Evolutionary conservation across 2,888 invertebrate species (phyloP).

Genomic region (Andrena haemorrhoa): DNA sequence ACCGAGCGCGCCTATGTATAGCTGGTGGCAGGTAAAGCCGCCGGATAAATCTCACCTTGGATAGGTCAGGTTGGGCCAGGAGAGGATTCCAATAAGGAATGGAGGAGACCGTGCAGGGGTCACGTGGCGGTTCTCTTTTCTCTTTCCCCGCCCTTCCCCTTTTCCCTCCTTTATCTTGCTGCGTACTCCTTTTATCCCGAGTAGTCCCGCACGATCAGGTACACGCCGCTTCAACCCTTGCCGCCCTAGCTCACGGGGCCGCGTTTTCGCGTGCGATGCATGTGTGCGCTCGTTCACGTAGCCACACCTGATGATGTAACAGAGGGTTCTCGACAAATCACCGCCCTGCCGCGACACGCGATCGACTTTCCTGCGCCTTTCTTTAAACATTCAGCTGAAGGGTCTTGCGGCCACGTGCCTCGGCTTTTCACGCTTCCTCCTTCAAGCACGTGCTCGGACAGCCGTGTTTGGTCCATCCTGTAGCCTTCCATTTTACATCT

Average conservation of each 20-base stretch:
- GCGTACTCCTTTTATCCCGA: constrained; percentile 52
- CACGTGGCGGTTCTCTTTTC: constrained; percentile 72
- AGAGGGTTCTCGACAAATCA: constrained; percentile 78
- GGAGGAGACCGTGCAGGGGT: constrained; percentile 72
- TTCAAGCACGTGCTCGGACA: constrained; percentile 11
- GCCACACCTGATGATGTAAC: constrained; percentile 24
- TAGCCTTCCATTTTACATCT: neutral
- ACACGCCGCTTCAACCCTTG: constrained; percentile 64
- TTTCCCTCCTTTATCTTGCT: constrained; percentile 36
- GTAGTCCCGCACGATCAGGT: constrained; percentile 59
- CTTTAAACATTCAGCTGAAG: constrained; percentile 71
- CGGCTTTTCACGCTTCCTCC: constrained; percentile 47
- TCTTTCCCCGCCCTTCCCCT: constrained; percentile 46
- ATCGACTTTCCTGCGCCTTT: constrained; percentile 78
- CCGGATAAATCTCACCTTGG: constrained; percentile 81
- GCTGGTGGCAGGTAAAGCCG: constrained; percentile 79
- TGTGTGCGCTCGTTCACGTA: constrained; percentile 38
- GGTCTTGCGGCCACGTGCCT: constrained; percentile 62
- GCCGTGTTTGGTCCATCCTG: neutral
- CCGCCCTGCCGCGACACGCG: constrained; percentile 79
- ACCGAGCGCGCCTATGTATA: constrained; percentile 55
- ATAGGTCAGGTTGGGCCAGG: constrained; percentile 80
- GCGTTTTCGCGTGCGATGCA: constrained; percentile 59
- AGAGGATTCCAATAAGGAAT: constrained; percentile 79
- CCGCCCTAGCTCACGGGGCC: constrained; percentile 52